Base-by-base conservation (phyloP, 2,888 invertebrate genomes). In the Himalopsyche anomala region DNA sequence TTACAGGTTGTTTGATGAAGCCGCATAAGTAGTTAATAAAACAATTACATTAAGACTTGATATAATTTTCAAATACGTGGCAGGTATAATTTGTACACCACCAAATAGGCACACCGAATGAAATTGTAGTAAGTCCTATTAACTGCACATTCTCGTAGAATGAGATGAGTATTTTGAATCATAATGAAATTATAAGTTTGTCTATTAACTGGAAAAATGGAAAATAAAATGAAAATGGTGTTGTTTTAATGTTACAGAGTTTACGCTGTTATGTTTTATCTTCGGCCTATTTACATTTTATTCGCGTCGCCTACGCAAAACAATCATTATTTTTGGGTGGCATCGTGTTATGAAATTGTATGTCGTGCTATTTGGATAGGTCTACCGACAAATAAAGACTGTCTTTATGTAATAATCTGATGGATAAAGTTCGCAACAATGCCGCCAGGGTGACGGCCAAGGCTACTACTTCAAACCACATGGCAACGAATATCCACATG, bases 371-470 rank as follows among this genome's bases (percentile, higher is more conserved):
- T 62, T 19, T 62, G 28, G 19, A 62, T 62, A 62, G 62, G 62
- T 11, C 28, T 62, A 28, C 51, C 74, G 28, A 36, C 74, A 36
- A 74, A 74, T 74, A 74, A 74, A 74, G 38, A 28, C 74, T 9
- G 74, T 74, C 74, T 74, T 74, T 74, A 36, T 74, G 74, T 74
- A 74, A 74, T 28, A 62, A 19, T 74, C 36, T 74, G 74, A 74
- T 74, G 74, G 28, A 28, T 74, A 36, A 74, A 74, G 74, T 74
- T 74, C 38, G 36, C 80, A n/a, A 15, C 45, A 84, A 55, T 80
- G n/a, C 79, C 54, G 19, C 74, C 5, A 38, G 79, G 80, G 84
- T 84, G 55, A 80, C 80, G 84, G 84, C 80, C 84, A 84, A 84
- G 84, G 84, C 84, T 84, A 84, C 84, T 11, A 51, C 2, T 80